Evolutionary conservation across 2,113 vertebrate species (phyloP), one percentile per base, ranked within the genome.

Genomic region (Rhadina sibilatrix): DNA sequence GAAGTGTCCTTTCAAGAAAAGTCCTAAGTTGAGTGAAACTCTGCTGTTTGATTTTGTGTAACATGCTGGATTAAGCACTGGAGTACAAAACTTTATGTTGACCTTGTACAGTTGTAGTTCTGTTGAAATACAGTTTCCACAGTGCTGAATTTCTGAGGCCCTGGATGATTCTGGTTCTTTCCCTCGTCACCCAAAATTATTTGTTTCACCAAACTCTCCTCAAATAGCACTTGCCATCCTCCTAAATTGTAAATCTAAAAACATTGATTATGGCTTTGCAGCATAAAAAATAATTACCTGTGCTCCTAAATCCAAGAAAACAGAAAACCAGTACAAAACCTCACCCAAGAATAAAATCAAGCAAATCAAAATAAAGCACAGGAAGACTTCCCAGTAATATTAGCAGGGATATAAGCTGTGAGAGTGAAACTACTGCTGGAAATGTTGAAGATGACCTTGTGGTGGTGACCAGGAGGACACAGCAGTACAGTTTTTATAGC

Each of bases 321-420:
- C 40, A 22, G 63, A 70, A 53, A 33, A 2, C 1, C 5, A 11
- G 9, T 27, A 6, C 66, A 37, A 37, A 16, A 3, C 5, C 2
- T 16, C 28, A 16, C n/a, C 8, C 8, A 28, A 12, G 33, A 42
- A 10, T 4, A 30, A 70, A 69, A 44, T 6, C 3, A 19, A 33
- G 3, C 16, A 38, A 57, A 17, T 9, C 9, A n/a, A 65, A 70
- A 16, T 4, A 6, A 40, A 71, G 19, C 23, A n/a, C 38, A 42
- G 13, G 5, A 49, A n/a, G 23, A 33, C 24, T 21, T 37, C 12
- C 14, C 23, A 28, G 19, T 66, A 60, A 21, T 25, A 27, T 12
- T 35, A 44, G n/a, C 30, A 68, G 69, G 40, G 28, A 4, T 57
- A 1, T 8, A 31, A 86, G 23, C 33, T 79, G 17, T 35, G 64